These are phyloP conservation scores for Xanthia icteritia DNA, from an alignment of 2,888 invertebrate species.

Conservation along the genomic window DNA sequence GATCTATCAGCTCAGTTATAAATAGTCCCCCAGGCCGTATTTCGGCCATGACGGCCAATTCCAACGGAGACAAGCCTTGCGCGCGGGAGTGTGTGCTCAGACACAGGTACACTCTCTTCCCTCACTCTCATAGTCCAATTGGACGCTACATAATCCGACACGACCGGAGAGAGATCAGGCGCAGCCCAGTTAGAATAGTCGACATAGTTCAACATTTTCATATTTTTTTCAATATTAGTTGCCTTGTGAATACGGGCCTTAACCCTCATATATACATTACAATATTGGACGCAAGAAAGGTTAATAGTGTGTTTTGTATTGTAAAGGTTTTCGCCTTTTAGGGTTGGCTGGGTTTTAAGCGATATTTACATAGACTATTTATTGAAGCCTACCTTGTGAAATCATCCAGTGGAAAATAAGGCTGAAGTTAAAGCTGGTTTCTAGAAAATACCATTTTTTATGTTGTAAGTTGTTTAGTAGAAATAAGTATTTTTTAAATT, in stretches of 20 bases:
- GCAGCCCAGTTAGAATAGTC: background rate
- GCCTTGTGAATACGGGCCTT: slow-evolving; percentile 25
- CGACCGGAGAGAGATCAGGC: no score
- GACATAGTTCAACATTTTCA: slow-evolving; percentile 6
- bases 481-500: background rate
- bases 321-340: slow-evolving; percentile 47
- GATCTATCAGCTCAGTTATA: background rate
- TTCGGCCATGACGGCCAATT: no score
- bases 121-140: no score
- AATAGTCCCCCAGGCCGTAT: no score
- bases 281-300: slow-evolving; percentile 51
- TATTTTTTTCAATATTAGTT: slow-evolving; percentile 12
- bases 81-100: no score
- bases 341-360: slow-evolving; percentile 46
- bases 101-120: no score
- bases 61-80: no score
- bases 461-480: background rate
- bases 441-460: background rate
- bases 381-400: slow-evolving; percentile 39
- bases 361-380: slow-evolving; percentile 50
- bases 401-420: slow-evolving; percentile 36
- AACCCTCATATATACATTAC: slow-evolving; percentile 49
- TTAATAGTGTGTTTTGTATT: slow-evolving; percentile 55
- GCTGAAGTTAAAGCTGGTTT: background rate
- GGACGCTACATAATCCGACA: no score